phyloP scores from a whole-genome alignment of 2,888 invertebrate species.

The Anticlea derivata region DNA sequence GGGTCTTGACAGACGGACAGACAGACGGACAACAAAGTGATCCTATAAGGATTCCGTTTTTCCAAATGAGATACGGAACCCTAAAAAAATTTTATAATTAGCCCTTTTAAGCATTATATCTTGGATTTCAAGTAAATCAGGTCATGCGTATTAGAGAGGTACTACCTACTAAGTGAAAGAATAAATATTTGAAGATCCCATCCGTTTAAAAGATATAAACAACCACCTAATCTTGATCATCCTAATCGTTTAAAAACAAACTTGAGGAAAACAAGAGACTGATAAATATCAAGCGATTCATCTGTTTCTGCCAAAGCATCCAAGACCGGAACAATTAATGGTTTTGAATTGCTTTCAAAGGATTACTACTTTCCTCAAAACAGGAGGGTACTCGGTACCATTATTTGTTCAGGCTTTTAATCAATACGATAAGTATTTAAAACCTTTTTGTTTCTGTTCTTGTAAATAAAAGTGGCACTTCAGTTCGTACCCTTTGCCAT shows the following conservation, averaged over 20 bases:
- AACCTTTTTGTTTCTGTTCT: too few species aligned
- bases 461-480: neutral
- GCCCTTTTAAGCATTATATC: too few species aligned
- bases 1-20: too few species aligned
- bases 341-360: constrained; percentile 19
- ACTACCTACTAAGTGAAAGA: too few species aligned
- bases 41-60: too few species aligned
- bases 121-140: too few species aligned
- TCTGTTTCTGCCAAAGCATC: constrained; percentile 15
- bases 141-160: too few species aligned
- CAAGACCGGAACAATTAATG: constrained; percentile 18
- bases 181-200: constrained; percentile 17
- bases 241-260: constrained; percentile 10
- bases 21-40: too few species aligned
- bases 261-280: constrained; percentile 16
- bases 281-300: constrained; percentile 17
- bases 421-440: too few species aligned
- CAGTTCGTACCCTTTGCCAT: neutral
- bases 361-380: constrained; percentile 15
- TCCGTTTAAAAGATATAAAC: constrained; percentile 5
- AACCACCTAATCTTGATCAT: neutral
- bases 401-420: constrained; percentile 1
- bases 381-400: too few species aligned
- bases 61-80: too few species aligned
- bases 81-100: too few species aligned